Conservation (phyloP, 2,888 invertebrate species). For the Rutpela maculata region DNA sequence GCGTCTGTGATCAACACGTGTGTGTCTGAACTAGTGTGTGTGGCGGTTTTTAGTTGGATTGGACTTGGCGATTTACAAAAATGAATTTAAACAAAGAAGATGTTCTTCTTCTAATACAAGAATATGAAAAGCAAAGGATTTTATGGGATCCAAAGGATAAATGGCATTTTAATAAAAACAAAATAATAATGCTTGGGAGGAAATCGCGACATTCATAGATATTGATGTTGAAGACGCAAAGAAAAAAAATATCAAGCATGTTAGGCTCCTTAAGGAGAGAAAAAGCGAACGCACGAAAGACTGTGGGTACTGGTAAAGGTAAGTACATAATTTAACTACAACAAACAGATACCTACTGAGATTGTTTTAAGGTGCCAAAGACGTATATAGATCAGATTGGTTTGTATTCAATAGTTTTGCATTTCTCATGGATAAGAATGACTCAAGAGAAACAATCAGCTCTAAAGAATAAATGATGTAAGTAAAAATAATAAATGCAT, state of each 20-base stretch:
- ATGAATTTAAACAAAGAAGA: constrained; percentile 13
- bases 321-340: background rate
- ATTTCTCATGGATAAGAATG: constrained; percentile 1
- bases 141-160: constrained; percentile 17
- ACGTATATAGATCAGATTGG: background rate
- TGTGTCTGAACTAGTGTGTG: too few species aligned
- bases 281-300: background rate
- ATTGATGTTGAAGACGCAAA: background rate
- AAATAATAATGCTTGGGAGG: background rate
- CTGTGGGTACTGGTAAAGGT: background rate
- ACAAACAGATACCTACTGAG: background rate
- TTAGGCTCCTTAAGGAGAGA: background rate
- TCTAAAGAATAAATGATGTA: background rate
- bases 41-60: too few species aligned
- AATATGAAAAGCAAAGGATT: constrained; percentile 16
- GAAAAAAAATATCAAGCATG: background rate
- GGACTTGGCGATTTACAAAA: constrained; percentile 10
- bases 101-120: constrained; percentile 8
- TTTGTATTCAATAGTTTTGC: background rate
- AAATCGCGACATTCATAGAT: background rate
- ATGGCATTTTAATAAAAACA: constrained; percentile 16
- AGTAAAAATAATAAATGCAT: constrained; percentile 2
- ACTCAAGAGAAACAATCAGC: background rate
- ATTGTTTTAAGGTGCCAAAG: background rate
- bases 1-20: too few species aligned